Conservation (phyloP, 2,888 invertebrate species). For the Agrotis segetum region DNA sequence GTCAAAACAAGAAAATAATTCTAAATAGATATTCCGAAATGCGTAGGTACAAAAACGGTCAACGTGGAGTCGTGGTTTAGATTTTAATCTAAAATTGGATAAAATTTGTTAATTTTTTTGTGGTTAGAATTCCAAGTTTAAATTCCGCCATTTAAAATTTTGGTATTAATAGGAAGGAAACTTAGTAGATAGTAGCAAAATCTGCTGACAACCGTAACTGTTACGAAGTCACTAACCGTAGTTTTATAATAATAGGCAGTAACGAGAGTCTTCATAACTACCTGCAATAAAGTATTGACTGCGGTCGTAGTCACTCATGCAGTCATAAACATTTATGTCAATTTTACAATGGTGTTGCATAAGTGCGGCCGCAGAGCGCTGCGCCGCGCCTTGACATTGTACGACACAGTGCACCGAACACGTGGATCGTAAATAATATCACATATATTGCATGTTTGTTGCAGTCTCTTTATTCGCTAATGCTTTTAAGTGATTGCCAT, state of each 20-base stretch:
- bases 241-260: slow-evolving; percentile 31
- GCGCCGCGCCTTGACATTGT: slow-evolving; percentile 88
- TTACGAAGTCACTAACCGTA: slow-evolving; percentile 4
- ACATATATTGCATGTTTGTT: slow-evolving; percentile 57
- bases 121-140: no score
- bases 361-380: slow-evolving; percentile 75
- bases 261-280: slow-evolving; percentile 61
- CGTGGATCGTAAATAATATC: slow-evolving; percentile 86
- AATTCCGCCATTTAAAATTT: no score
- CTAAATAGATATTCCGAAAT: no score
- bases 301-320: slow-evolving; percentile 68
- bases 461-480: slow-evolving; percentile 53
- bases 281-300: slow-evolving; percentile 60
- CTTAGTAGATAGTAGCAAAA: slow-evolving; percentile 4
- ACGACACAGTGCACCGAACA: slow-evolving; percentile 84
- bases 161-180: not conserved
- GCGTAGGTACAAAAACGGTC: no score
- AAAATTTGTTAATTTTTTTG: no score
- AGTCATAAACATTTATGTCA: slow-evolving; percentile 84
- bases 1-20: no score
- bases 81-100: no score
- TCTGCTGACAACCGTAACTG: not conserved
- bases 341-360: slow-evolving; percentile 87
- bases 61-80: no score
- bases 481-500: slow-evolving; percentile 21